These are phyloP conservation scores for Catotricha subobsoleta DNA, from an alignment of 2,888 invertebrate species.

Conservation along the genomic window DNA sequence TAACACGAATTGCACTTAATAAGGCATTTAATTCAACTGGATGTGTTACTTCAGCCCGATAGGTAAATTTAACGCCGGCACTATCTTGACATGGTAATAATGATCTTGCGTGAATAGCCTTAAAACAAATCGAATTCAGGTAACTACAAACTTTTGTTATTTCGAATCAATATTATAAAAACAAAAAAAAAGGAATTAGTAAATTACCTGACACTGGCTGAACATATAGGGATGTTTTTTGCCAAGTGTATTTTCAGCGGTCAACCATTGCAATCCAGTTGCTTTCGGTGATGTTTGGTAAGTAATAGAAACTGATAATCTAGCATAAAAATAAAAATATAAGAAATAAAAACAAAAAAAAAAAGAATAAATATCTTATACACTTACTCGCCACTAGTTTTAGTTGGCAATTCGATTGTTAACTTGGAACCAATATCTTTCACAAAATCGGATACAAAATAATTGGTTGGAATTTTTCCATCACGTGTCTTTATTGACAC, in stretches of 20 bases:
- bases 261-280: slow-evolving; percentile 78
- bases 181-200: not conserved
- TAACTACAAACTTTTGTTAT: not conserved
- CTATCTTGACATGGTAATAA: slow-evolving; percentile 86
- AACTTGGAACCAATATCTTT: slow-evolving; percentile 60
- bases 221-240: slow-evolving; percentile 71
- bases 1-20: slow-evolving; percentile 64
- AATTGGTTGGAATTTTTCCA: slow-evolving; percentile 36
- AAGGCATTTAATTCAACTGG: slow-evolving; percentile 58
- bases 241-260: slow-evolving; percentile 71
- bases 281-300: slow-evolving; percentile 64
- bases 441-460: slow-evolving; percentile 39
- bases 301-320: slow-evolving; percentile 33
- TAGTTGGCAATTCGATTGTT: slow-evolving; percentile 43
- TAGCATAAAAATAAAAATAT: slow-evolving; percentile 13
- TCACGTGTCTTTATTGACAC: slow-evolving; percentile 33
- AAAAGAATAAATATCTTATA: slow-evolving; percentile 10
- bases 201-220: slow-evolving; percentile 54
- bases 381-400: slow-evolving; percentile 32
- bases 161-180: not conserved
- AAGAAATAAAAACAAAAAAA: slow-evolving; percentile 5
- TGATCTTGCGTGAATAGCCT: slow-evolving; percentile 75
- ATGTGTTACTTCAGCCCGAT: slow-evolving; percentile 54
- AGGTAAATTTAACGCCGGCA: slow-evolving; percentile 74
- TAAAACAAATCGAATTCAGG: too few species aligned